Conservation (phyloP, 2,113 vertebrate genomes). For the Turnix velox region DNA sequence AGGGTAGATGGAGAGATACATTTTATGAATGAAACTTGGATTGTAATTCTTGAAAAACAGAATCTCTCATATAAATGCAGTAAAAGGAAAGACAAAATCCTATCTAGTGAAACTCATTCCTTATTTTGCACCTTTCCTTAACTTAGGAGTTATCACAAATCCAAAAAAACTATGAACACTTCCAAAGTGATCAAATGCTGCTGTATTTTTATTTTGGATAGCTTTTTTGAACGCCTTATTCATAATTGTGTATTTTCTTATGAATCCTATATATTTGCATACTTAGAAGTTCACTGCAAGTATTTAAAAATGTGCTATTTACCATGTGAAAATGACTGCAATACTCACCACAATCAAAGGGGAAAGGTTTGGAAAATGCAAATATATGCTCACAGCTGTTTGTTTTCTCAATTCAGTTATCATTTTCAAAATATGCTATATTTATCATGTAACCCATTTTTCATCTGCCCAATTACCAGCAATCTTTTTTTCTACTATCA, state of each 20-base stretch:
- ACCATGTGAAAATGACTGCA: neutral
- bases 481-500: conserved; percentile 74
- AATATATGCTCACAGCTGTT: conserved; percentile 69
- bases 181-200: neutral
- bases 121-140: neutral
- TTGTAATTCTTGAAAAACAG: neutral
- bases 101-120: neutral
- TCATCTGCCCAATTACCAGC: conserved; percentile 86
- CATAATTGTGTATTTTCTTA: neutral
- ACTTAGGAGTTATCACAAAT: neutral
- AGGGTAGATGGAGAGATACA: neutral
- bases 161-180: neutral
- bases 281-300: neutral
- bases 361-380: conserved; percentile 56
- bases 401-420: conserved; percentile 70
- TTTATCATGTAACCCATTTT: conserved; percentile 78
- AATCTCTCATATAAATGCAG: neutral
- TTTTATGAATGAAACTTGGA: neutral
- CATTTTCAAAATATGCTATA: conserved; percentile 64
- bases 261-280: neutral
- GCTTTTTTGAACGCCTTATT: neutral
- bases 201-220: neutral
- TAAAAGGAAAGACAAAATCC: neutral
- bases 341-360: conserved; percentile 29
- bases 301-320: neutral